Base-by-base conservation (phyloP, 2,888 invertebrate genomes). In the Neuroscelio doddi region DNA sequence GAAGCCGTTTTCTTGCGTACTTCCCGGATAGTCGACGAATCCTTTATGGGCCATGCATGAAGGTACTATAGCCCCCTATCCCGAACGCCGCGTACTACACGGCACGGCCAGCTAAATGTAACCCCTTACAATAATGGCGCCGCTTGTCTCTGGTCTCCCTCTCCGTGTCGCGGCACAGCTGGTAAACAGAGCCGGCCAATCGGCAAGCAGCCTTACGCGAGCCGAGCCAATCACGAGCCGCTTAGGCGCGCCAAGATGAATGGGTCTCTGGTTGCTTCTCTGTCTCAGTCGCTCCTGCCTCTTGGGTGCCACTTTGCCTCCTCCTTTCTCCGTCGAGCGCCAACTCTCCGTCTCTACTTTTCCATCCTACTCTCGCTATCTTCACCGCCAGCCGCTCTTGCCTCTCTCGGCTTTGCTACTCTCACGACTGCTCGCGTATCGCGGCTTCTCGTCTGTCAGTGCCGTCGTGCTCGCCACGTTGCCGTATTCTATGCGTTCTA, bases 31-130 rank as follows among this genome's bases (percentile, higher is more conserved):
- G 88, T 87, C 90, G 91, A 90, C 91, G 91, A 90, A 91, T 91
- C 91, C 91, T 91, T 91, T 91, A 91, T 91, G 91, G 90, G 90
- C 91, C 91, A 91, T 91, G 91, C 91, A 91, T 91, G 91, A 91
- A 87, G 90, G 89, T 90, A 91, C 91, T 91, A 91, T 91, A 90
- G 91, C 91, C 91, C 91, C 90, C 91, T 90, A 91, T 90, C 90
- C 91, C 90, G 89, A 90, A 87, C 87, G 86, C 86, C 84, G 86
- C 87, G 87, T 87, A 88, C 87, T 88, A 88, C 69, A 69, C 69
- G 78, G 86, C 85, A 85, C 86, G 85, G 81, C 83, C 82, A 81
- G 82, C 84, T 83, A 83, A 80, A 80, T 84, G 85, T 85, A 85
- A 85, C 85, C 85, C 85, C 85, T 85, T 85, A 85, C 85, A 85